Conservation (phyloP, 2,113 vertebrate genomes). For the Cariama cristata region DNA sequence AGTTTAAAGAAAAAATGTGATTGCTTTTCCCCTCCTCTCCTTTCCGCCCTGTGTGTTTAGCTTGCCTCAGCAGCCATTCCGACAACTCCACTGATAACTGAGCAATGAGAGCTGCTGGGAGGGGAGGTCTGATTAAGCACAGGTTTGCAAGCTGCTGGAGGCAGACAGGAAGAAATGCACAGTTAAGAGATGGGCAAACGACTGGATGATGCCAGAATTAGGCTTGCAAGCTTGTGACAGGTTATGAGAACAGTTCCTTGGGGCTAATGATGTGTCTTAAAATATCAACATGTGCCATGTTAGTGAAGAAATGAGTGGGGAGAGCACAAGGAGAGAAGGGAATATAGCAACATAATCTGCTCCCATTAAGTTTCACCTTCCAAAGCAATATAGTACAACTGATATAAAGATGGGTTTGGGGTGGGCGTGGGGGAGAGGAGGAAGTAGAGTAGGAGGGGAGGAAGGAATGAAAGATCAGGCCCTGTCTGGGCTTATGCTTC, state of each 20-base stretch:
- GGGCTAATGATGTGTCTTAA: not conserved
- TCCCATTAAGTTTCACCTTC: not conserved
- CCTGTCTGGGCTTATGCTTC: not conserved
- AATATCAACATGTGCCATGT: not conserved
- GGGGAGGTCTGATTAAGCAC: not conserved
- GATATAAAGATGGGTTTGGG: not conserved
- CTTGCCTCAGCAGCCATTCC: not conserved
- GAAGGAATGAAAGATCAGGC: not conserved
- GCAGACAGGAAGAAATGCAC: slow-evolving; percentile 9
- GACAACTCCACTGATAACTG: not conserved
- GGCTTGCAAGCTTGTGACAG: not conserved
- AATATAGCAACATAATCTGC: not conserved
- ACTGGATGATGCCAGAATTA: not conserved
- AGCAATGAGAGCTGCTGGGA: slow-evolving; percentile 28
- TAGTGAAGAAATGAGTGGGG: not conserved
- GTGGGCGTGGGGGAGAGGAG: not conserved
- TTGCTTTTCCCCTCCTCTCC: not conserved
- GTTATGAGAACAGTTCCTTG: not conserved
- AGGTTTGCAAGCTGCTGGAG: not conserved
- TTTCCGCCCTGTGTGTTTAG: not conserved
- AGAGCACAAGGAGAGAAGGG: not conserved
- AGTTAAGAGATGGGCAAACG: not conserved
- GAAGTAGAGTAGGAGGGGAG: not conserved
- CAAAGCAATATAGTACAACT: not conserved
- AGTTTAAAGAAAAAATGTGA: slow-evolving; percentile 13